phyloP scores from a whole-genome alignment of 2,888 invertebrate species.

The Drosophila prolongata region DNA sequence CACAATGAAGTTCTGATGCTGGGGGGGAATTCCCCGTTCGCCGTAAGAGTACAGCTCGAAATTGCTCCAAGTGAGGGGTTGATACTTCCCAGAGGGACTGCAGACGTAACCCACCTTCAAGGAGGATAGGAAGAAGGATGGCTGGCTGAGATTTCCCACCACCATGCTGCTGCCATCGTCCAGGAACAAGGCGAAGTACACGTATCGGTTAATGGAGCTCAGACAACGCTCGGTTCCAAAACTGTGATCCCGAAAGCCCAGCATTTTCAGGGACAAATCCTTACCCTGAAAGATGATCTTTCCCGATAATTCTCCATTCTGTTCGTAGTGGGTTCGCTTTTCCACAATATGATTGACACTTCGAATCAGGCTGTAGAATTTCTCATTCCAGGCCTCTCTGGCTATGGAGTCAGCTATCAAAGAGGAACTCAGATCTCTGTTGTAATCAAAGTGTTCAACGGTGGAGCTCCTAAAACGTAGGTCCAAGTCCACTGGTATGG shows the following conservation, averaged over 20 bases:
- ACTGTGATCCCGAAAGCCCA: constrained; percentile 92
- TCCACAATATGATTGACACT: constrained; percentile 85
- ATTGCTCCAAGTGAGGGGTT: constrained; percentile 87
- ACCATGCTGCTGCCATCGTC: constrained; percentile 89
- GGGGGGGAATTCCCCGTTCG: constrained; percentile 88
- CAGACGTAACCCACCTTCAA: constrained; percentile 89
- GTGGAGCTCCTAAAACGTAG: constrained; percentile 87
- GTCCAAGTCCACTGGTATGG: constrained; percentile 87
- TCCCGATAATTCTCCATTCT: constrained; percentile 89
- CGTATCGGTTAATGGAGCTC: constrained; percentile 90
- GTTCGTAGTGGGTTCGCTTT: constrained; percentile 92
- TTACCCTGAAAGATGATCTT: constrained; percentile 86
- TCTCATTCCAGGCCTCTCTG: constrained; percentile 89
- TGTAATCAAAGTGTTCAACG: constrained; percentile 89
- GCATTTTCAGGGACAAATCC: constrained; percentile 86
- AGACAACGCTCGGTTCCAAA: constrained; percentile 91
- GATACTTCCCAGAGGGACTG: constrained; percentile 85
- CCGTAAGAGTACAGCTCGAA: constrained; percentile 89
- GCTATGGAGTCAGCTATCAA: constrained; percentile 90
- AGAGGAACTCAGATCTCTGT: constrained; percentile 88
- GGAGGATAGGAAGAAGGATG: constrained; percentile 85
- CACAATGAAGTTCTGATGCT: constrained; percentile 88
- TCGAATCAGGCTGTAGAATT: constrained; percentile 88
- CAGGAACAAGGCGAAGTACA: constrained; percentile 91
- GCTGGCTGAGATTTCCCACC: constrained; percentile 91